Evolutionary conservation across 2,888 invertebrate genomes (phyloP).

Genomic region (Heliconius erato): DNA sequence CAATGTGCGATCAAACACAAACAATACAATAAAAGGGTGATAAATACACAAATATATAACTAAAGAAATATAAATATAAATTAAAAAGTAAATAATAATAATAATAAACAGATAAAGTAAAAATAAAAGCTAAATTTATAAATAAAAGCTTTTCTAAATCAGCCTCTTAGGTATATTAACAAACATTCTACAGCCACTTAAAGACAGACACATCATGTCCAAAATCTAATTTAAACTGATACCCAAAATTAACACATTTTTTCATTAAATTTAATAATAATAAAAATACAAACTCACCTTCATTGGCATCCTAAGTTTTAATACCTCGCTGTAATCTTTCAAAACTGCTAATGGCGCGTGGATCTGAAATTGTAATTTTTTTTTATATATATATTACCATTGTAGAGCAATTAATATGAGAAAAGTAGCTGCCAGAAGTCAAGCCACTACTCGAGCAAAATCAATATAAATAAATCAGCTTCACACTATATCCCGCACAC

Average conservation of each 20-base stretch:
- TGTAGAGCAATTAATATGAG: too few relatives aligned
- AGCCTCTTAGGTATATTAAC: background rate
- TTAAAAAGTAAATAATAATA: background rate
- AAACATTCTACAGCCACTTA: conserved; percentile 19
- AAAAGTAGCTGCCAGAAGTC: too few relatives aligned
- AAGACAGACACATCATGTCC: conserved; percentile 6
- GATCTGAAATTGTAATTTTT: conserved; percentile 85
- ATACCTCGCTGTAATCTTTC: conserved; percentile 94
- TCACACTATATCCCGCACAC: background rate
- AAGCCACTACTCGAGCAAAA: too few relatives aligned
- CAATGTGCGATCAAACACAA: conserved; percentile 9
- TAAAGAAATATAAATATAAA: background rate
- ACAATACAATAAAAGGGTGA: background rate
- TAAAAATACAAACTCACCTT: conserved; percentile 80
- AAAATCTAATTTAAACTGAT: conserved; percentile 15
- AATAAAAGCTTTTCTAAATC: background rate
- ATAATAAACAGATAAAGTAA: conserved; percentile 7
- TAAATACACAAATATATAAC: conserved; percentile 1
- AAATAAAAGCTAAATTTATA: conserved; percentile 13
- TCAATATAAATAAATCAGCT: too few relatives aligned
- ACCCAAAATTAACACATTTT: conserved; percentile 22
- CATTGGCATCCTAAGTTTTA: conserved; percentile 97
- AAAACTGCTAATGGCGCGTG: conserved; percentile 94
- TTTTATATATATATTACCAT: background rate
- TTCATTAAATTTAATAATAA: background rate